Evolutionary conservation across 2,113 vertebrate genomes (phyloP), one percentile per base, ranked within the genome.

Genomic region (Phylloscopus trochiloides): DNA sequence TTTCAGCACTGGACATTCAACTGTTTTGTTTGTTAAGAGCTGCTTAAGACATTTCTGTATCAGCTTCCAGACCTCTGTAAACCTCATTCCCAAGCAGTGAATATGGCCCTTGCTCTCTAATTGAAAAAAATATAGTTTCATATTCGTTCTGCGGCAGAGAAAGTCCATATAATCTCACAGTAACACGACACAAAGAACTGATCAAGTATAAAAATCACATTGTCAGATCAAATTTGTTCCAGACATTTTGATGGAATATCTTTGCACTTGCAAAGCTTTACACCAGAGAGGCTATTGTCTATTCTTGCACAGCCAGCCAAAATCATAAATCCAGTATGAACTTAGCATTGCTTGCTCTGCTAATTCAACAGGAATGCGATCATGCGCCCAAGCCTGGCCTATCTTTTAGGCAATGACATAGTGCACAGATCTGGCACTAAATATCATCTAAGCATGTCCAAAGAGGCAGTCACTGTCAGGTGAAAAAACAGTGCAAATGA

Each of bases 201-300:
- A 74, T 51, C 34, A n/a, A 51, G 55, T 55, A 71, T 47, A 81
- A 87, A 97, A 91, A 62, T 70, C 59, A 59, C 48, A 42, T 63
- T 90, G 90, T 77, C 92, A 10, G 48, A 77, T 93, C 77, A 59
- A 78, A 94, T 95, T 93, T 81, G 68, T 81, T 78, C 73, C 65
- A 63, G 81, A 24, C 5, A 1, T 71, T 95, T 94, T 81, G 90
- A 86, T 43, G 52, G 61, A 81, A 43, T 71, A 74, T 43, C 73
- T 87, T 78, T 78, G 77, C 61, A 55, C 24, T 89, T 62, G 34
- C 21, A 94, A 67, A 95, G 57, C 92, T 84, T 80, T 73, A 38
- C 26, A 81, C 12, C 1, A 0, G 1, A 67, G 36, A 38, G 52
- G 17, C 55, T 52, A 87, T 85, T 87, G 81, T 94, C 65, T 75